Evolutionary conservation across 2,888 invertebrate species (phyloP), one percentile per base, ranked within the genome.

Genomic region (Cephalotes varians): DNA sequence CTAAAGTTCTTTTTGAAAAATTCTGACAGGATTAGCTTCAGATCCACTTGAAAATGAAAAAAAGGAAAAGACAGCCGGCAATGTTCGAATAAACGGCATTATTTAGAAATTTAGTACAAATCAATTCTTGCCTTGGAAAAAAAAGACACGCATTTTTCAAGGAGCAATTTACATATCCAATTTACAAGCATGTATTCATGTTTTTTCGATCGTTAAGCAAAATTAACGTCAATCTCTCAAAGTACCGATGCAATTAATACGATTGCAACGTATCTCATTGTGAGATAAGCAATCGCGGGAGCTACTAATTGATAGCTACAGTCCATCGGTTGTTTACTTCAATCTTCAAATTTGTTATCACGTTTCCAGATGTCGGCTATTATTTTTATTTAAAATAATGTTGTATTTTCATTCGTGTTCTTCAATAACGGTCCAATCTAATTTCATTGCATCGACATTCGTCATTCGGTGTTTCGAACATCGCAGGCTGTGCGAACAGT

Each of bases 201-300:
- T 64, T 40, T 65, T 76, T 69, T 76, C 34, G 1, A 44, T 77
- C 21, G 1, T 71, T 56, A 40, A 71, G 2, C 54, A 44, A 56
- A 1, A 31, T 56, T 40, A 40, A 21, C 40, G 15, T 18, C 31
- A 12, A 71, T 69, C 31, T 44, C 67, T 65, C 31, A 21, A 77
- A 56, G 31, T 34, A 6, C 18, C 37, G 28, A 28, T 21, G 71
- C 40, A 54, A 77, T 40, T 54, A 28, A 67, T 18, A 25, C 21
- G 71, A 40, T 56, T 56, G 54, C 40, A 71, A 62, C 2, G 12
- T 77, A 71, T 71, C 72, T 44, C 56, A 77, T 15, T 21, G 21
- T 10, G 12, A 77, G 77, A 69, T 77, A 77, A 77, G 54, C 69
- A 51, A 67, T 44, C 31, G 4, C 54, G 12, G 21, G 9, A 54